These are phyloP conservation scores for Drosophila sucinea DNA, from an alignment of 1,140 invertebrate species.

Conservation along the genomic window DNA sequence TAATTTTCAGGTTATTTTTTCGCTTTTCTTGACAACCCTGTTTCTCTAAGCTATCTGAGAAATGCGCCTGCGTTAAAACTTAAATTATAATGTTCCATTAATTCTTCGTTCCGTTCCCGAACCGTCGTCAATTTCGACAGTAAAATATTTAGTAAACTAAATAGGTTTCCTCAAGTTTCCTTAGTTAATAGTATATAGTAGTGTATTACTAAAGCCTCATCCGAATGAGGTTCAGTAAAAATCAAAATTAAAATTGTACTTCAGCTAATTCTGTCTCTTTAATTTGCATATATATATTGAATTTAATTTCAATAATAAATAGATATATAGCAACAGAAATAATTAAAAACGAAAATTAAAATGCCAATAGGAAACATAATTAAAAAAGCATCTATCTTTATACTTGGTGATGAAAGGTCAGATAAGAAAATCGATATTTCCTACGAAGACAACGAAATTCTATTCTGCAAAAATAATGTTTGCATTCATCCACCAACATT, in stretches of 20 bases:
- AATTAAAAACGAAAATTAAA: slow-evolving; percentile 28
- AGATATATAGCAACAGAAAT: slow-evolving; percentile 1
- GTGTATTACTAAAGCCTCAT: background rate
- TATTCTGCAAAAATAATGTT: slow-evolving; percentile 96
- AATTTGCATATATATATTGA: slow-evolving; percentile 5
- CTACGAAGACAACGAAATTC: slow-evolving; percentile 92
- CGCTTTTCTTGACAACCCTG: slow-evolving; percentile 1
- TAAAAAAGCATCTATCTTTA: slow-evolving; percentile 90
- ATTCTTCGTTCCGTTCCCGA: slow-evolving; percentile 7
- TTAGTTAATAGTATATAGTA: background rate
- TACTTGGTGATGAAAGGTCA: slow-evolving; percentile 87
- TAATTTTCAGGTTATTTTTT: background rate
- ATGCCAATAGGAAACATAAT: slow-evolving; percentile 91
- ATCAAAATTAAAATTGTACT: background rate
- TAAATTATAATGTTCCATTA: background rate
- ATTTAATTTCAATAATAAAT: slow-evolving; percentile 35
- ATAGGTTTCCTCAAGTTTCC: background rate
- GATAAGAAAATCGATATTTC: slow-evolving; percentile 85
- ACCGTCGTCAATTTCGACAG: slow-evolving; percentile 1
- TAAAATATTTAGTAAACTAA: slow-evolving; percentile 9
- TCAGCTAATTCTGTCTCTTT: background rate
- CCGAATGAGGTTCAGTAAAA: background rate
- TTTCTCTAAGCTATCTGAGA: background rate
- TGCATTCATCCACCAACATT: slow-evolving; percentile 96
- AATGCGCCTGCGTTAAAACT: slow-evolving; percentile 10